Percentiles rank a stretch among this genome's conserved stretches.
Evolutionary conservation across 2,113 vertebrate species (phyloP).

Genomic region (Tragelaphus strepsiceros): DNA sequence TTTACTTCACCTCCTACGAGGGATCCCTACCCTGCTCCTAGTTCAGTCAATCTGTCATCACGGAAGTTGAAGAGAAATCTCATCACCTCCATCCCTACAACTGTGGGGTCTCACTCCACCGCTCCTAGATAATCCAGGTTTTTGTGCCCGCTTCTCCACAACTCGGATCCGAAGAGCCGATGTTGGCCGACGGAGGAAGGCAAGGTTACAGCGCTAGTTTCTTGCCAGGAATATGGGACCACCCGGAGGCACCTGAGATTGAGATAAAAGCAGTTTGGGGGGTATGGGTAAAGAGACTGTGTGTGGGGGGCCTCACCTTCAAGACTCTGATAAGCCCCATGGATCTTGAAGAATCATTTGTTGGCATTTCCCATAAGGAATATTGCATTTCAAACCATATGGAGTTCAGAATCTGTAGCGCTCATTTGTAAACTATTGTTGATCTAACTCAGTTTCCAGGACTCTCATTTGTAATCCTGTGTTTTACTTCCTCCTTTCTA

Average conservation of each 20-base stretch:
- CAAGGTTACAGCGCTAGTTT: background rate
- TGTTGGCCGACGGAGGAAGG: too few species aligned
- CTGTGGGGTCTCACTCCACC: background rate
- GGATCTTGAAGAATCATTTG: background rate
- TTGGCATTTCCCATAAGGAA: background rate
- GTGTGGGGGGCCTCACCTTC: background rate
- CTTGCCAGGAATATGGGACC: background rate
- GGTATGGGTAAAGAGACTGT: rapidly evolving
- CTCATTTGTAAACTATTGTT: background rate
- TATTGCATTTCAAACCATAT: background rate
- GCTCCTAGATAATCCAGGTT: rapidly evolving
- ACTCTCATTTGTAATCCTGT: background rate
- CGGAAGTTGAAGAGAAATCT: background rate
- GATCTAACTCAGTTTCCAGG: background rate
- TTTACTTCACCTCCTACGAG: rapidly evolving
- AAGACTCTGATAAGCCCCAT: background rate
- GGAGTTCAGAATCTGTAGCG: background rate
- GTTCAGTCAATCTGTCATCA: background rate
- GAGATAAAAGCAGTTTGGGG: too few species aligned
- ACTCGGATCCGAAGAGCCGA: background rate
- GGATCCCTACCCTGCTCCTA: background rate
- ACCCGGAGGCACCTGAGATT: background rate
- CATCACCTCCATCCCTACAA: rapidly evolving
- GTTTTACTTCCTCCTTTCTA: background rate
- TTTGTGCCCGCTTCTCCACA: too few species aligned